These are phyloP conservation scores for Actias luna DNA, from an alignment of 2,888 invertebrate genomes.

Conservation along the genomic window DNA sequence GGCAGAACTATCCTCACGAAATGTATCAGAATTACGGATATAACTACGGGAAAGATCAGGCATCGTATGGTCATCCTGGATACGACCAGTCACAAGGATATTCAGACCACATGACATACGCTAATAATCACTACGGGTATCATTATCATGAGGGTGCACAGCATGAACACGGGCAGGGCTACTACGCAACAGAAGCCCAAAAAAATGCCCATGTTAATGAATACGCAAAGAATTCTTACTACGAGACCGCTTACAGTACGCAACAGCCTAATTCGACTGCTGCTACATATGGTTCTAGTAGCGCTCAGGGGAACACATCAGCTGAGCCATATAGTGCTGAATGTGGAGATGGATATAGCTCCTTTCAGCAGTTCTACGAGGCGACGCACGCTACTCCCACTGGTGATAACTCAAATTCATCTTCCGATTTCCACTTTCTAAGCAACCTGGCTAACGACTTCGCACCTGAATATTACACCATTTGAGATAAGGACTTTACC, in stretches of 20 bases:
- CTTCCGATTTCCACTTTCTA: constrained; percentile 96
- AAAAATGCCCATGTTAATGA: constrained; percentile 75
- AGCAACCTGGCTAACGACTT: constrained; percentile 96
- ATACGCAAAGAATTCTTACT: constrained; percentile 77
- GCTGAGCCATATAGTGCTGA: constrained; percentile 73
- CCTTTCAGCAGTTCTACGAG: constrained; percentile 87
- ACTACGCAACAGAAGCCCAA: constrained; percentile 75
- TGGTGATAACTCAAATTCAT: constrained; percentile 93
- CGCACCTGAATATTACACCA: constrained; percentile 93
- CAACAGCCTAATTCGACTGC: constrained; percentile 61
- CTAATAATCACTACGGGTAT: constrained; percentile 76
- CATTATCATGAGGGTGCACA: constrained; percentile 73
- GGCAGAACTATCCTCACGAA: constrained; percentile 73
- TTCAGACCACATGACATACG: constrained; percentile 69
- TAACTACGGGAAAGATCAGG: constrained; percentile 77
- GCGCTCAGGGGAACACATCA: constrained; percentile 56
- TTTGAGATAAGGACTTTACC: constrained; percentile 81
- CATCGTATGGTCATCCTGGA: constrained; percentile 81
- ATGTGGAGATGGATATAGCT: constrained; percentile 85
- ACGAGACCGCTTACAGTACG: constrained; percentile 65
- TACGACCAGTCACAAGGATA: constrained; percentile 75
- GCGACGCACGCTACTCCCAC: constrained; percentile 77
- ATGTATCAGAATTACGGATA: constrained; percentile 79
- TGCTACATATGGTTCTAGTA: constrained; percentile 36
- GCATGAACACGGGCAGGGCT: constrained; percentile 69